Evolutionary conservation across 1,140 invertebrate genomes (phyloP).

Genomic region (Megalopta genalis): DNA sequence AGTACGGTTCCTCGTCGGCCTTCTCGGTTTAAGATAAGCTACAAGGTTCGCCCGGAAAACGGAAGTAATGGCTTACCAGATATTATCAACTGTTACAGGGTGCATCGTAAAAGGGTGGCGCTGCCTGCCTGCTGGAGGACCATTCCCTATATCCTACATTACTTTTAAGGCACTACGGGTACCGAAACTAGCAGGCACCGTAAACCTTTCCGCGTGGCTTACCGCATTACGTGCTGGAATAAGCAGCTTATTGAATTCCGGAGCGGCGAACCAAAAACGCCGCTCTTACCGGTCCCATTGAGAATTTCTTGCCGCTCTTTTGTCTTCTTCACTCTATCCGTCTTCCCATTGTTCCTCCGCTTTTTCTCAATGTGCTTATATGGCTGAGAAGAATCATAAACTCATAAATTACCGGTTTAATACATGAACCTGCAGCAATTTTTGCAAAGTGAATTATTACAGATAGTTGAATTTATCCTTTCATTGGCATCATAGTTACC

Average conservation of each 20-base stretch:
- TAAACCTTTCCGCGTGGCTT: slow-evolving; percentile 64
- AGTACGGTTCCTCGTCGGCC: slow-evolving; percentile 65
- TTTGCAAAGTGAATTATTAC: too few relatives aligned
- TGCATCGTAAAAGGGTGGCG: slow-evolving; percentile 56
- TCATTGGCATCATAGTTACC: too few relatives aligned
- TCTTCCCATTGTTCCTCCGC: not conserved
- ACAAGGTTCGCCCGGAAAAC: slow-evolving; percentile 63
- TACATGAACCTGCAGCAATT: not conserved
- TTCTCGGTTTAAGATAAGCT: slow-evolving; percentile 68
- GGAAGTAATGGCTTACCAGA: slow-evolving; percentile 69
- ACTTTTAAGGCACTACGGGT: slow-evolving; percentile 61
- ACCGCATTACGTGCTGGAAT: slow-evolving; percentile 61
- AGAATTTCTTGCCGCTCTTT: slow-evolving; percentile 34
- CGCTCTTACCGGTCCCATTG: slow-evolving; percentile 32
- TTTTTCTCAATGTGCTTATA: not conserved
- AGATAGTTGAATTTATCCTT: too few relatives aligned
- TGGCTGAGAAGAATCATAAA: not conserved
- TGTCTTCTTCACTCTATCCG: slow-evolving; percentile 13
- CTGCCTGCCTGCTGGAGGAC: slow-evolving; percentile 34
- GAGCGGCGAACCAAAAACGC: slow-evolving; percentile 53
- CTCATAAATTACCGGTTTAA: not conserved
- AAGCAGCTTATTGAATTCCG: slow-evolving; percentile 64
- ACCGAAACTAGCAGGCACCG: slow-evolving; percentile 60
- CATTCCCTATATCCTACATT: slow-evolving; percentile 55
- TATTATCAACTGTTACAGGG: slow-evolving; percentile 66